Evolutionary conservation across 92 coral and sea anemone genomes (phyloP).

Genomic region (Umimayanthus kanabou): DNA sequence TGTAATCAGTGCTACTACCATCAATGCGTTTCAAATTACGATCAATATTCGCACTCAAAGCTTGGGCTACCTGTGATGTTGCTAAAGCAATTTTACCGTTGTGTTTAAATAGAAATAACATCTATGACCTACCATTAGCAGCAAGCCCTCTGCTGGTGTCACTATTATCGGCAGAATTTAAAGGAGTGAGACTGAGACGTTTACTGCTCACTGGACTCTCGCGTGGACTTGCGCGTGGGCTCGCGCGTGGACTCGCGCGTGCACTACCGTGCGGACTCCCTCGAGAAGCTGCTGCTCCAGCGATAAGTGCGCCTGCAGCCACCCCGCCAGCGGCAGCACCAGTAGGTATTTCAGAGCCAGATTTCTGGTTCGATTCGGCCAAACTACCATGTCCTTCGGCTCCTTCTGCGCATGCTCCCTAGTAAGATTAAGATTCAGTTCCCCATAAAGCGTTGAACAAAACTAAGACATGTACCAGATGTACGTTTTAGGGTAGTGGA

Average conservation of each 20-base stretch:
- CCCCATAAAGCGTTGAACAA: too few relatives aligned
- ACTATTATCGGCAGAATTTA: not conserved
- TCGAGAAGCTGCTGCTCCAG: slow-evolving; percentile 21
- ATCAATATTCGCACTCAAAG: too few relatives aligned
- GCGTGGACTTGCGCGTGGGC: slow-evolving; percentile 14
- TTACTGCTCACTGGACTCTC: slow-evolving; percentile 10
- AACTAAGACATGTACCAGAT: not conserved
- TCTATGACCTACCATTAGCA: not conserved
- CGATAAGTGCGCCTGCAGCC: slow-evolving; percentile 7
- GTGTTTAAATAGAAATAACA: too few relatives aligned
- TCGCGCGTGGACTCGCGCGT: slow-evolving; percentile 10
- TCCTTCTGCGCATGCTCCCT: not conserved
- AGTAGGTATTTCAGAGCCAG: not conserved
- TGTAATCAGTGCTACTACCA: too few relatives aligned
- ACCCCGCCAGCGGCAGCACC: slow-evolving; percentile 17
- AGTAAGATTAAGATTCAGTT: not conserved
- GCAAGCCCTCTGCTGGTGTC: not conserved
- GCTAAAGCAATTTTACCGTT: not conserved
- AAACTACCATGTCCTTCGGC: not conserved
- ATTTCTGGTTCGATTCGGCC: not conserved
- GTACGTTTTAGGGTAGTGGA: too few relatives aligned
- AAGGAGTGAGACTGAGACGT: slow-evolving; percentile 16
- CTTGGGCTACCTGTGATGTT: too few relatives aligned
- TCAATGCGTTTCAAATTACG: too few relatives aligned
- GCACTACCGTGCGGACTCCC: slow-evolving; percentile 20